Conservation (phyloP, 2,888 invertebrate genomes). For the Athripsodes cinereus region DNA sequence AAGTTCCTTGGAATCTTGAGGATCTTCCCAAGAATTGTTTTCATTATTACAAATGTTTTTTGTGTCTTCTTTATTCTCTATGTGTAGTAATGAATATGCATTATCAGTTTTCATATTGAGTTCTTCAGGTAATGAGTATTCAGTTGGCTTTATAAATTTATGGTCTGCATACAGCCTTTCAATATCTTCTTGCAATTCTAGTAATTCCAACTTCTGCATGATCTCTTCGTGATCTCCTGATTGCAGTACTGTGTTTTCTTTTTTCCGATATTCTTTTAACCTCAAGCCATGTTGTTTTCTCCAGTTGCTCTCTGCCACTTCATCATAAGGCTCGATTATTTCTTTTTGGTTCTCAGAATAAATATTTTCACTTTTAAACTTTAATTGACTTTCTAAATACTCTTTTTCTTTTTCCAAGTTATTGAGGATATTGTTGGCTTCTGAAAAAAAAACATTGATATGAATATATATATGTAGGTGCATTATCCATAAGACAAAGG, state of each 20-base stretch:
- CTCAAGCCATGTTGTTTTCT: slow-evolving; percentile 49
- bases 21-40: too few species aligned
- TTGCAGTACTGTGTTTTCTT: slow-evolving; percentile 34
- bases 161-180: slow-evolving; percentile 38
- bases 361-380: slow-evolving; percentile 50
- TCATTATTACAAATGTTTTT: too few species aligned
- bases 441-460: slow-evolving; percentile 48
- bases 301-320: slow-evolving; percentile 66
- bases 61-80: too few species aligned
- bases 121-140: too few species aligned
- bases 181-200: slow-evolving; percentile 57
- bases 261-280: slow-evolving; percentile 42
- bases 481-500: too few species aligned
- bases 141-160: too few species aligned
- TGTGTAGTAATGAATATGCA: too few species aligned
- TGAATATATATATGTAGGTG: too few species aligned
- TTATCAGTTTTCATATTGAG: too few species aligned
- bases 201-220: slow-evolving; percentile 51
- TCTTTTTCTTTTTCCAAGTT: slow-evolving; percentile 57
- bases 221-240: slow-evolving; percentile 39
- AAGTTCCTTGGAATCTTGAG: slow-evolving; percentile 13
- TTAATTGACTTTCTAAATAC: slow-evolving; percentile 53
- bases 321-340: slow-evolving; percentile 66
- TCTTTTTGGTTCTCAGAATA: slow-evolving; percentile 51
- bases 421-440: slow-evolving; percentile 57